Percentiles rank a stretch among this genome's conserved stretches.
Evolutionary conservation across 2,888 invertebrate genomes (phyloP).

Genomic region (Eupithecia insigniata): DNA sequence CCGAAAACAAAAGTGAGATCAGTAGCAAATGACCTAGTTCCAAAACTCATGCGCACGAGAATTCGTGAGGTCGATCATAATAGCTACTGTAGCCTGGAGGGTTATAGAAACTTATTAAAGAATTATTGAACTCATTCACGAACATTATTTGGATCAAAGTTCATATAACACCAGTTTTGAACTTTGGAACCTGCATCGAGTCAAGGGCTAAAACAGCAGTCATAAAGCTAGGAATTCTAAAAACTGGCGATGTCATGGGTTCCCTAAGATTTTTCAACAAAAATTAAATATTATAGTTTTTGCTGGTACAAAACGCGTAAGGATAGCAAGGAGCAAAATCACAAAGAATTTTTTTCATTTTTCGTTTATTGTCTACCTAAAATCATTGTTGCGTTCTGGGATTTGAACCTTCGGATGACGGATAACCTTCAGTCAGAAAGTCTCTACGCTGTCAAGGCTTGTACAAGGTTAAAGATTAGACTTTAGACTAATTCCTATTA

Average conservation of each 20-base stretch:
- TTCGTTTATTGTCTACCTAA: background rate
- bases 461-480: background rate
- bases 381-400: background rate
- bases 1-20: constrained; percentile 40
- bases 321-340: background rate
- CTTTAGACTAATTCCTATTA: constrained; percentile 8
- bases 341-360: background rate
- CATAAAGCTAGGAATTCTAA: no score
- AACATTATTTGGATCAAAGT: background rate
- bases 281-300: background rate
- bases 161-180: no score
- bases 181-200: no score
- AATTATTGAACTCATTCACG: background rate
- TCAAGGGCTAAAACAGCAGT: no score
- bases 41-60: constrained; percentile 47
- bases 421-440: constrained; percentile 1
- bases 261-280: no score
- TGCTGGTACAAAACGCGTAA: background rate
- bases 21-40: constrained; percentile 52
- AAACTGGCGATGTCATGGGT: no score
- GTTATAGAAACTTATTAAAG: constrained; percentile 5
- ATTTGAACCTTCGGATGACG: background rate
- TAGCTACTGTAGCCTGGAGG: background rate
- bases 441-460: constrained; percentile 1
- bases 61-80: constrained; percentile 40